Evolutionary conservation across 2,113 vertebrate genomes (phyloP), one percentile per base, ranked within the genome.

Genomic region (Esox niger): DNA sequence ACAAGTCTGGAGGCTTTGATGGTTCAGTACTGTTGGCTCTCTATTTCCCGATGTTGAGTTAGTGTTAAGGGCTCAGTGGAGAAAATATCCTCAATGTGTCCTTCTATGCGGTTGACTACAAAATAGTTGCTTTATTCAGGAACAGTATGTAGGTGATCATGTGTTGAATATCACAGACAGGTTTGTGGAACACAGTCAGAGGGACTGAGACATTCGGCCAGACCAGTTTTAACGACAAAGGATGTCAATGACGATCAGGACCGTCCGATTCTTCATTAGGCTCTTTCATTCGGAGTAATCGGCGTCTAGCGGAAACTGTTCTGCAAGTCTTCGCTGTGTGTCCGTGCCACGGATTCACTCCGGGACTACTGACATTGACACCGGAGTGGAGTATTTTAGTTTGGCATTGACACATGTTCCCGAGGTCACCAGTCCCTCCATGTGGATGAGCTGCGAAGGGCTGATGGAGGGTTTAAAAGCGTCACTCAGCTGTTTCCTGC

Each of bases 391-490:
- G 47, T 52, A 23, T 43, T 43, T 43, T 43, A 43, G 13, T 43
- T 10, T 43, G 38, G 38, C 38, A 43, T 43, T 21, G 47, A 52
- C 47, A 52, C 17, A 52, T 52, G 47, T 52, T 46, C 69, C 73
- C 56, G 38, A 43, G 38, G 38, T 43, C 38, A 43, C 38, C 49
- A 1, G 66, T 62, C 1, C 0, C 73, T 70, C 78, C 59, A 25
- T 29, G 65, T 43, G 47, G 29, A 30, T 47, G 55, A 27, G 47
- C 47, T 21, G 47, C n/a, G 1, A n/a, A 21, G 47, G 17, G 47
- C n/a, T 52, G 47, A 23, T 69, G 82, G 57, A 63, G 21, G 66
- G 65, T 71, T 32, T 83, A 74, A 63, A 80, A 81, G 68, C 64
- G 63, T 31, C 27, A 23, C 49, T 70, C 63, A 78, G 71, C 76